Evolutionary conservation across 2,113 vertebrate genomes (phyloP), one percentile per base, ranked within the genome.

Genomic region (Poeciliopsis occidentalis): DNA sequence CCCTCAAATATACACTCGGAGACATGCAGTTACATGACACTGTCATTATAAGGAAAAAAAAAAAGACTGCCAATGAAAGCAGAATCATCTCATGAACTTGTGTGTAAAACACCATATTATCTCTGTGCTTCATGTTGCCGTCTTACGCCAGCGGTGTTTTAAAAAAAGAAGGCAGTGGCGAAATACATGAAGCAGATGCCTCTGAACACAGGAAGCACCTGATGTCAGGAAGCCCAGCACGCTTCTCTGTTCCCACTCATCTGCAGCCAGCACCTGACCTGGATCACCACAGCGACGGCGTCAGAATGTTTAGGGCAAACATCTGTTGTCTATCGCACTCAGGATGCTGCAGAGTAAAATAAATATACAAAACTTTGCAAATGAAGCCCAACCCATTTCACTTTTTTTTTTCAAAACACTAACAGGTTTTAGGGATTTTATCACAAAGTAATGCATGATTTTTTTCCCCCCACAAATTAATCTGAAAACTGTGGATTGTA

Each of bases 161-260:
- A 67, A 79, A 44, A 73, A 71, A 74, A 71, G 37, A 57, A 17
- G 69, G 63, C 64, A 34, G 24, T 0, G 8, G 62, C 62, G n/a
- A 60, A 67, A 88, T 63, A 79, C 80, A 77, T 54, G 47, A 57
- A 90, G 67, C 79, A 84, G 83, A 80, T 32, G 73, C 24, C 64
- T 73, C 85, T 85, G 84, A 90, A 68, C 83, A 66, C 79, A 89
- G 85, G 84, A 90, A 87, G 80, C 89, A 86, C 87, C 86, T 87
- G 90, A 89, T 73, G 65, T 72, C 79, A 82, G 83, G 90, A 92
- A 89, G 80, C 71, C 31, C 29, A 44, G 19, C n/a, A 47, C 7
- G 17, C 81, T 69, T 74, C 81, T 63, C 67, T 27, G 72, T 88
- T 86, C 66, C 82, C 77, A 77, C 85, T 90, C 81, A 82, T 90